A percentile compares a stretch with the other conserved stretches of the same genome.
Evolutionary conservation across 2,888 invertebrate genomes (phyloP).

Genomic region (Metopia argyrocephala): DNA sequence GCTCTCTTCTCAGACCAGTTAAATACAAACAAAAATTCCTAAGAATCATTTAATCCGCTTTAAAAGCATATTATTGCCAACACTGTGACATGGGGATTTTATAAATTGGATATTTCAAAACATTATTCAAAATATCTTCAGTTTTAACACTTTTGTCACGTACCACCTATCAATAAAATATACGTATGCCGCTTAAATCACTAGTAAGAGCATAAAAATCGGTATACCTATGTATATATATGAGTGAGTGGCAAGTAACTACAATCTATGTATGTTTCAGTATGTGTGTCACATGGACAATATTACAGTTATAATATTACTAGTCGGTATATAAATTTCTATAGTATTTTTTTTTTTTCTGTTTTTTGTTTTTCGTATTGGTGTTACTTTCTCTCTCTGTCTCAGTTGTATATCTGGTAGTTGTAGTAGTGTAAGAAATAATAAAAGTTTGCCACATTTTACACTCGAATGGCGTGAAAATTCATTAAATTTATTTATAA

Average conservation of each 20-base stretch:
- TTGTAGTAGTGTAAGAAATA: slow-evolving; percentile 39
- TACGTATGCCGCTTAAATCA: neutral
- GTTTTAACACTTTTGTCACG: neutral
- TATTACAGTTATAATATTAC: slow-evolving; percentile 11
- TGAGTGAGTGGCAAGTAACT: neutral
- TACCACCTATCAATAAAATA: neutral
- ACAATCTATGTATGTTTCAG: neutral
- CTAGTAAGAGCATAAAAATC: neutral
- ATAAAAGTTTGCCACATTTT: slow-evolving; percentile 73
- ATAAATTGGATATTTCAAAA: too few relatives aligned
- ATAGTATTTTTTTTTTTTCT: neutral
- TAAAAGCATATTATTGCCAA: too few relatives aligned
- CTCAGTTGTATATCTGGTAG: neutral
- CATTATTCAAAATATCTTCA: too few relatives aligned
- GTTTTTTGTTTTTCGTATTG: neutral
- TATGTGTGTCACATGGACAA: neutral
- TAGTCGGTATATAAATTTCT: slow-evolving; percentile 5
- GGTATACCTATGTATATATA: neutral
- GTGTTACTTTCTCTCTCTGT: neutral
- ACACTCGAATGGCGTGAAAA: slow-evolving; percentile 77
- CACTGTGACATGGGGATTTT: too few relatives aligned
- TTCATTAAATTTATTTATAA: slow-evolving; percentile 72
- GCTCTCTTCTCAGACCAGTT: too few relatives aligned
- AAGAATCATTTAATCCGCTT: too few relatives aligned
- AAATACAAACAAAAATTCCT: too few relatives aligned